phyloP scores from a whole-genome alignment of 2,888 invertebrate genomes.

The Polyommatus icarus region DNA sequence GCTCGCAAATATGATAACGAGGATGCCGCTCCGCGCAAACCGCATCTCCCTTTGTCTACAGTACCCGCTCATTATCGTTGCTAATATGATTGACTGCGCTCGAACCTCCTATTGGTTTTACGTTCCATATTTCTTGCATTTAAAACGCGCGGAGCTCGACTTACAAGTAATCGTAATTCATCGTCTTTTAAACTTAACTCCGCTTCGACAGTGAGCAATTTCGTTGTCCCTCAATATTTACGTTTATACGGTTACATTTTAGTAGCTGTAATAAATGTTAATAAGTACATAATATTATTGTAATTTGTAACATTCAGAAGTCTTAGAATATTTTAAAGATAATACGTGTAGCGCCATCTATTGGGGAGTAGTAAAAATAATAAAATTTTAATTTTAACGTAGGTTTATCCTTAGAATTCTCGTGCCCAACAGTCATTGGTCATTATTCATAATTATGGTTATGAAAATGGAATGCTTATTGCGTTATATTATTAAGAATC shows the following conservation, averaged over 20 bases:
- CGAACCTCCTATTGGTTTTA: slow-evolving; percentile 58
- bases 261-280: neutral
- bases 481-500: too few species aligned
- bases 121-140: slow-evolving; percentile 35
- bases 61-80: slow-evolving; percentile 64
- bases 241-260: neutral
- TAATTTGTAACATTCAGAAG: too few species aligned
- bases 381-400: too few species aligned
- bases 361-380: slow-evolving; percentile 48
- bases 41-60: slow-evolving; percentile 60
- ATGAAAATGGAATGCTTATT: too few species aligned
- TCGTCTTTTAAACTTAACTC: neutral
- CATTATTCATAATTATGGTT: too few species aligned
- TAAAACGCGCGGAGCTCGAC: slow-evolving; percentile 17
- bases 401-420: too few species aligned
- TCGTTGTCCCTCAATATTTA: neutral
- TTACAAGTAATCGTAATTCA: slow-evolving; percentile 7
- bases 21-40: slow-evolving; percentile 69
- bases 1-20: slow-evolving; percentile 69
- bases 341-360: slow-evolving; percentile 38
- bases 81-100: slow-evolving; percentile 70
- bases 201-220: neutral
- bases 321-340: neutral
- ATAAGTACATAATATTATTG: too few species aligned
- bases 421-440: too few species aligned